A percentile compares a stretch with the other conserved stretches of the same genome.
Evolutionary conservation across 2,888 invertebrate genomes (phyloP).

Genomic region (Rhagophthalmus giganteus): DNA sequence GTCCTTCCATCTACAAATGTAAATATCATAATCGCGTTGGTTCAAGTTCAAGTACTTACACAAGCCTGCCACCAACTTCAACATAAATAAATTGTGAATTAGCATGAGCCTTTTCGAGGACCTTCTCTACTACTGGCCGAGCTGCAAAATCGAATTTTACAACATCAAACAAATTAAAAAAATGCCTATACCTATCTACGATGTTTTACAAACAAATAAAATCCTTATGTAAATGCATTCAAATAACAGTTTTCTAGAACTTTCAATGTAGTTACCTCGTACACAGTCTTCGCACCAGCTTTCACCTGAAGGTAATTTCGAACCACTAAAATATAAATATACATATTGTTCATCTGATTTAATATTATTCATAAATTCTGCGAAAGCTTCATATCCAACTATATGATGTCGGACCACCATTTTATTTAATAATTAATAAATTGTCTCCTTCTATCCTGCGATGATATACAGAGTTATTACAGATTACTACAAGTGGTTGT

Average conservation of each 20-base stretch:
- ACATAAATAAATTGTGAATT: constrained; percentile 73
- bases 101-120: constrained; percentile 63
- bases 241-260: no score
- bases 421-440: no score
- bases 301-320: constrained; percentile 65
- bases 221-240: no score
- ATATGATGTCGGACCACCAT: constrained; percentile 59
- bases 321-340: constrained; percentile 68
- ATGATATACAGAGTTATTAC: no score
- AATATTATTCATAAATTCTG: constrained; percentile 60
- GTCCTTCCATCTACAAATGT: constrained; percentile 77
- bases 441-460: no score
- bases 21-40: no score
- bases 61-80: constrained; percentile 74
- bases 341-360: constrained; percentile 54
- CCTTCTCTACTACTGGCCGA: constrained; percentile 74
- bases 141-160: constrained; percentile 60
- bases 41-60: no score
- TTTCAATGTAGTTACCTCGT: no score
- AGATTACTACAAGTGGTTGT: no score
- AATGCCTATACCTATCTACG: background rate
- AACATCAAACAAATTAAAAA: background rate
- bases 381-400: constrained; percentile 66
- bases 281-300: constrained; percentile 93
- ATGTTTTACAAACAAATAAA: background rate